A percentile compares a stretch with the other conserved stretches of the same genome.
phyloP scores from a whole-genome alignment of 1,140 invertebrate species.

The Triops longicaudatus region DNA sequence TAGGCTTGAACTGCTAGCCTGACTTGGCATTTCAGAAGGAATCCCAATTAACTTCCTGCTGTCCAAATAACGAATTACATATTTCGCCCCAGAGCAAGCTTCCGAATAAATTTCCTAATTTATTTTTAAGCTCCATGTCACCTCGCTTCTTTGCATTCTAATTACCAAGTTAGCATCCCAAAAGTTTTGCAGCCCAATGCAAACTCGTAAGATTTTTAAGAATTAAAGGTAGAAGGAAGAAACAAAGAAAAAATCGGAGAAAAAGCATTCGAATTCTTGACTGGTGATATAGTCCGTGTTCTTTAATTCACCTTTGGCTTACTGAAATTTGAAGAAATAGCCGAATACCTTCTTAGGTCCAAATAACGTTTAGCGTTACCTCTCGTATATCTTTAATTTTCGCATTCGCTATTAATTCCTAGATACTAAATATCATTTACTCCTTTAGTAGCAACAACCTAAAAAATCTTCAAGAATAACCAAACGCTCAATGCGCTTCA shows the following conservation, averaged over 20 bases:
- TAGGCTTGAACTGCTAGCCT: not conserved
- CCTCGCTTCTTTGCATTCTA: not conserved
- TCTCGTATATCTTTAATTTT: too few relatives aligned
- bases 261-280: too few relatives aligned
- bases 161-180: not conserved
- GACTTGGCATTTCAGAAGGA: not conserved
- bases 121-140: not conserved
- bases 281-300: too few relatives aligned
- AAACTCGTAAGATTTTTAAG: not conserved
- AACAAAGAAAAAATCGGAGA: not conserved
- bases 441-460: too few relatives aligned
- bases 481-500: too few relatives aligned
- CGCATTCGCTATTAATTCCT: too few relatives aligned
- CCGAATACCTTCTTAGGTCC: too few relatives aligned
- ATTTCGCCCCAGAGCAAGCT: not conserved
- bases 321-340: too few relatives aligned
- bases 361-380: too few relatives aligned
- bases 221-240: not conserved
- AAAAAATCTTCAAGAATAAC: too few relatives aligned
- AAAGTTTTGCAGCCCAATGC: not conserved
- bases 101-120: not conserved
- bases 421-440: too few relatives aligned
- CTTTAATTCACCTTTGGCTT: too few relatives aligned
- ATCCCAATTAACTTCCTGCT: not conserved
- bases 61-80: not conserved